Evolutionary conservation across 2,113 vertebrate species (phyloP).

Genomic region (Eulemur macaco): DNA sequence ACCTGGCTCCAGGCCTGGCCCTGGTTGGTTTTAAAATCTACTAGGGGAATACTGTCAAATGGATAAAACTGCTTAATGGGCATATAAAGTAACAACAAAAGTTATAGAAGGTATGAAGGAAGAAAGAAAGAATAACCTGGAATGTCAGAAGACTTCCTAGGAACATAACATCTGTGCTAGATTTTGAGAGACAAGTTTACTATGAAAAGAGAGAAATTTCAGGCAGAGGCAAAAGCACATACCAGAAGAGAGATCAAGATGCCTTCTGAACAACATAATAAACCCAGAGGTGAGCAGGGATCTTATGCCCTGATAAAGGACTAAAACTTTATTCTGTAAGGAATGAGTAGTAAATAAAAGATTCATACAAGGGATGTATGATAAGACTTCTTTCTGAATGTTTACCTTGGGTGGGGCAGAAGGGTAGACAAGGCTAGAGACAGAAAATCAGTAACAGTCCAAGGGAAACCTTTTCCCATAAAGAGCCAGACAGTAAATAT

Average conservation of each 20-base stretch:
- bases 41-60: neutral
- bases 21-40: neutral
- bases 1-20: neutral
- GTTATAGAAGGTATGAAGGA: neutral
- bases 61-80: neutral
- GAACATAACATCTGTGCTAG: neutral
- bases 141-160: neutral
- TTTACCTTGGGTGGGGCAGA: neutral
- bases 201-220: neutral
- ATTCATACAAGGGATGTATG: neutral
- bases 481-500: neutral
- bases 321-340: neutral
- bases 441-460: neutral
- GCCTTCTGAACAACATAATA: neutral
- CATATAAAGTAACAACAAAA: neutral
- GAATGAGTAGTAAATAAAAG: slow-evolving; percentile 2
- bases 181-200: neutral
- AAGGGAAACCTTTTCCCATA: neutral
- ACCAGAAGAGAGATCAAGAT: neutral
- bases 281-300: neutral
- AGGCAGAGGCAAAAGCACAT: neutral
- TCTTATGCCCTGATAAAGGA: neutral
- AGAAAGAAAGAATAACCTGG: neutral
- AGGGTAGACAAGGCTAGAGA: neutral
- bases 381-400: slow-evolving; percentile 1